Evolutionary conservation across 30 jellyfish, hydroid and myxozoan species (phyloP).

Genomic region (Pelagia noctiluca): DNA sequence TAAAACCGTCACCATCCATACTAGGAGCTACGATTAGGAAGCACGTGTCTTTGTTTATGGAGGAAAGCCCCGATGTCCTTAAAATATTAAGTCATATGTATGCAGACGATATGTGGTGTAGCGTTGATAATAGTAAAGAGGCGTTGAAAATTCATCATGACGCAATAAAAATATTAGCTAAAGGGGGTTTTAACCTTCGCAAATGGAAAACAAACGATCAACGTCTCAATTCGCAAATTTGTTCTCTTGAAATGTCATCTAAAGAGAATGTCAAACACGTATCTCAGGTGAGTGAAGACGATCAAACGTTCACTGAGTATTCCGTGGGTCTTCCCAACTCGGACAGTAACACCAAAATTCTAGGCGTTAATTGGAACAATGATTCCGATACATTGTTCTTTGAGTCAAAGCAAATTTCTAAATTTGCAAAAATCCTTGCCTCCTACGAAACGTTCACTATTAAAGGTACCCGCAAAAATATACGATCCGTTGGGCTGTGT

Average conservation of each 20-base stretch:
- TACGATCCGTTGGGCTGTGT: too few relatives aligned
- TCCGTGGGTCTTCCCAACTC: slow-evolving; percentile 25
- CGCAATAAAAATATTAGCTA: neutral
- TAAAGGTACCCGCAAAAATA: too few relatives aligned
- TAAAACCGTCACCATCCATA: too few relatives aligned
- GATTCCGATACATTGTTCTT: neutral
- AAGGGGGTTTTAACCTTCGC: too few relatives aligned
- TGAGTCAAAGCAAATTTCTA: neutral
- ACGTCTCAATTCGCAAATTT: neutral
- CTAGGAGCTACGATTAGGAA: slow-evolving; percentile 8
- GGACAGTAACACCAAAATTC: slow-evolving; percentile 25
- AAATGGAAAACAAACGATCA: neutral
- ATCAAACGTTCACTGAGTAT: slow-evolving; percentile 14
- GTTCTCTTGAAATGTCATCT: neutral
- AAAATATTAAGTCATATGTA: neutral
- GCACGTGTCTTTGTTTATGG: slow-evolving; percentile 8
- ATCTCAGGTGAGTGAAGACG: neutral
- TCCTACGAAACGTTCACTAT: neutral
- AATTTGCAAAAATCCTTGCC: neutral
- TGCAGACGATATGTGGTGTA: slow-evolving; percentile 5
- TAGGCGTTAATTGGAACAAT: slow-evolving; percentile 41
- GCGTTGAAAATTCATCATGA: neutral
- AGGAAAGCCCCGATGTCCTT: neutral
- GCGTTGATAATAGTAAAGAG: neutral
- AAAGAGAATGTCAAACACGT: neutral